Base-by-base conservation (phyloP, 2,113 vertebrate genomes). In the Campylomormyrus numenius region DNA sequence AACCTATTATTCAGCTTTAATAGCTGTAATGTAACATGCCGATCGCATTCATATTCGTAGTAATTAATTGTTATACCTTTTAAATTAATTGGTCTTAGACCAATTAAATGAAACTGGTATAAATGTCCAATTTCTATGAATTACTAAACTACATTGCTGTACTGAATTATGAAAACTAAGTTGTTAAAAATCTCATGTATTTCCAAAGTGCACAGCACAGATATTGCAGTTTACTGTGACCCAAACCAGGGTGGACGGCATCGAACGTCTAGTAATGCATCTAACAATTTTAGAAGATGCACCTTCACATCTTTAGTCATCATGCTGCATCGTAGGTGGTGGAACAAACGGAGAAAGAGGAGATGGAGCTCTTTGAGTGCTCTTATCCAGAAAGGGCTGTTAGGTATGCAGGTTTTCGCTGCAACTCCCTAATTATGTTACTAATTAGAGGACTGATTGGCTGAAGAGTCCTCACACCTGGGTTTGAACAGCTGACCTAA, bases 21-120 rank as follows among this genome's bases (percentile, higher is more conserved):
- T 88, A 66, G 87, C 87, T 66, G 87, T 45, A 45, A 42, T 62
- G 53, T 45, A 56, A 88, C 53, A 66, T 39, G 87, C 39, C 7
- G 35, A 66, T 27, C 19, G 35, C 19, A 58, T 88, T 62, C 87
- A 62, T 66, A 62, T 24, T 88, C 53, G 21, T 87, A 53, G 86
- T 58, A 87, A 87, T 87, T 87, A 66, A 88, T 88, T 66, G n/a
- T 88, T 66, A 88, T 42, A n/a, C 31, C 87, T n/a, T 88, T 88
- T 88, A 42, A 88, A 88, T 66, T 88, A 88, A 88, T 88, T 88
- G 87, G 35, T 88, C 42, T 58, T 58, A 58, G 56, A 87, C 27
- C 45, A 50, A 49, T 49, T 52, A 49, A 87, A 88, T 66, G 52
- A 88, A 62, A 45, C 7, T 19, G 87, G 31, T 66, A 45, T 88